Conservation (phyloP, 2,888 invertebrate species). For the Biston betularia region DNA sequence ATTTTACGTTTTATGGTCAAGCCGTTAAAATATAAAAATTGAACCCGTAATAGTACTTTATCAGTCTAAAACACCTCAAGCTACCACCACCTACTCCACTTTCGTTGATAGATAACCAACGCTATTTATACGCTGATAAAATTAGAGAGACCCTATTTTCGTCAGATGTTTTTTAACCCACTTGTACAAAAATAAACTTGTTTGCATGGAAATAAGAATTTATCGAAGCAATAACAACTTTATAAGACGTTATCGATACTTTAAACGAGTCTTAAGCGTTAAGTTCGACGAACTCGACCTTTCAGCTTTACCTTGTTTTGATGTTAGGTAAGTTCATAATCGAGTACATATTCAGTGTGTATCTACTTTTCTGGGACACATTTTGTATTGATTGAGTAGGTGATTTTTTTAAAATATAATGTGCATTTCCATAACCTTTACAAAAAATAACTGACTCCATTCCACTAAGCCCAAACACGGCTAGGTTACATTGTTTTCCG, state of each 20-base stretch:
- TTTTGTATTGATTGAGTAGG: not conserved
- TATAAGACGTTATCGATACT: conserved; percentile 3
- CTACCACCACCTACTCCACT: conserved; percentile 11
- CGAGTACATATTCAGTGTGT: not conserved
- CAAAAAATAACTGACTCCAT: no score
- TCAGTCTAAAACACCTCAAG: not conserved
- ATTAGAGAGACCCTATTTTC: conserved; percentile 19
- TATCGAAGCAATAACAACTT: conserved; percentile 11
- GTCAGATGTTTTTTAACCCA: conserved; percentile 14
- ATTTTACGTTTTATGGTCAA: no score
- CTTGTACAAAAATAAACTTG: conserved; percentile 23
- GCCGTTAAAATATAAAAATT: no score
- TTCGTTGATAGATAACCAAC: conserved; percentile 9
- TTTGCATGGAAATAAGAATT: conserved; percentile 25
- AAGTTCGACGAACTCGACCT: conserved; percentile 14
- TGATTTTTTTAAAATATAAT: no score
- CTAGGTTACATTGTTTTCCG: no score
- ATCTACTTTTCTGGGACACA: not conserved
- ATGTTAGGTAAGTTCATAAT: not conserved
- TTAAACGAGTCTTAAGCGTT: conserved; percentile 11
- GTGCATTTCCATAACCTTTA: no score
- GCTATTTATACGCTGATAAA: conserved; percentile 20
- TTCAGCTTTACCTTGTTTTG: not conserved
- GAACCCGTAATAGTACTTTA: no score
- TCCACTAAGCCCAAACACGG: no score